Evolutionary conservation across 53 echinoderm and acorn worm species (phyloP), one percentile per base, ranked within the genome.

Genomic region (Antedon mediterranea): DNA sequence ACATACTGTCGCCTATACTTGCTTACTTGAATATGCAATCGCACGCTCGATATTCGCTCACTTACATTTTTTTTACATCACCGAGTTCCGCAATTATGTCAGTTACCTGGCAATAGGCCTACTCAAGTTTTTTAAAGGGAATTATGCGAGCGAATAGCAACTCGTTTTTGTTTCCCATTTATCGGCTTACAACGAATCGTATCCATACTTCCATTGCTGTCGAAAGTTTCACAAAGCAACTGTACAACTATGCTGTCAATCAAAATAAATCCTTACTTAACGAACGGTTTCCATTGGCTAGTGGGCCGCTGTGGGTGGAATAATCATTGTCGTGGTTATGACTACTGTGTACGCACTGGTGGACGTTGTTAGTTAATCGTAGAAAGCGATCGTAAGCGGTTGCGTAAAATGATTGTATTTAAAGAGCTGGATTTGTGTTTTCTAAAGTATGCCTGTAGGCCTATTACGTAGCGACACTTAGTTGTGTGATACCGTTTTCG

Each of bases 61-160:
- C 57, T 57, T 57, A 57, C 57, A 57, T 57, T 57, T 57, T 57
- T n/a, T 57, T 57, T 57, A 57, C 57, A 57, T 57, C 57, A 57
- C 57, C 11, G 20, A 57, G 57, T 57, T 57, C 57, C 57, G 57
- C 23, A 57, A 37, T 37, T 57, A 23, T 57, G 57, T 57, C 57
- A 57, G 57, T 11, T 57, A 6, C 57, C 57, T 57, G 57, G 57
- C 57, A 57, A 57, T 57, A 37, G 37, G 37, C 37, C 37, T 37
- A 57, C 57, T 15, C 57, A 6, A 57, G 57, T 57, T 6, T 37
- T 57, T 57, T 57, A 6, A 57, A 57, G 57, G 20, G 9, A 57
- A 57, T 57, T 18, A 57, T 57, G 7, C 57, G 57, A 57, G 57
- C 57, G 57, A 57, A 57, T 57, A 23, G 57, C 20, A 57, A 57